Conservation (phyloP, 2,888 invertebrate genomes). For the Galeopsomyia nigrocyanea region DNA sequence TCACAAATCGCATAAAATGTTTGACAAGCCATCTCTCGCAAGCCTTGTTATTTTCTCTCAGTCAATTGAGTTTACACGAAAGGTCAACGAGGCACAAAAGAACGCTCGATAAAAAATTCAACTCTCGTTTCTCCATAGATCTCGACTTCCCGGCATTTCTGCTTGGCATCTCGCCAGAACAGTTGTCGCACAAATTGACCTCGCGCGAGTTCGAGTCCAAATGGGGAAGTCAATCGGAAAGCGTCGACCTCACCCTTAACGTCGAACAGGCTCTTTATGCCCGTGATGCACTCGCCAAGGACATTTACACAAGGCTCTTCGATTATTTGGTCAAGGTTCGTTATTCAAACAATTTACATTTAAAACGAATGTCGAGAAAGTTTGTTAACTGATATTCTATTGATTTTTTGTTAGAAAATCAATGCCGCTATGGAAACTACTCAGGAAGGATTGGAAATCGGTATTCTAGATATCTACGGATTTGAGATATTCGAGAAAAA, state of each 20-base stretch:
- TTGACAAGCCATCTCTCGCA: too few species aligned
- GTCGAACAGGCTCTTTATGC: slow-evolving; percentile 76
- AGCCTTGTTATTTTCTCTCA: too few species aligned
- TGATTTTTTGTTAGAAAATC: slow-evolving; percentile 70
- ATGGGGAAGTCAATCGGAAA: slow-evolving; percentile 77
- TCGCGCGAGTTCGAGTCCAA: slow-evolving; percentile 77
- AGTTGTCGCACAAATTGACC: slow-evolving; percentile 73
- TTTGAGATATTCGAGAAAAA: slow-evolving; percentile 80
- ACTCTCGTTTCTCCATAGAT: slow-evolving; percentile 65
- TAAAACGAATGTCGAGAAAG: not conserved
- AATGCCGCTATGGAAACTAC: slow-evolving; percentile 75
- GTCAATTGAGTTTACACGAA: too few species aligned
- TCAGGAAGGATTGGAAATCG: slow-evolving; percentile 70
- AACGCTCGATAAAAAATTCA: slow-evolving; percentile 12
- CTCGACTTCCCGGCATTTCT: slow-evolving; percentile 75
- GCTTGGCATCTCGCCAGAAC: slow-evolving; percentile 72
- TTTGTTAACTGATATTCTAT: not conserved
- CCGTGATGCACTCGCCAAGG: slow-evolving; percentile 77
- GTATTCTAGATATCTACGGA: slow-evolving; percentile 80
- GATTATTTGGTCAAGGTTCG: slow-evolving; percentile 74
- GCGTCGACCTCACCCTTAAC: slow-evolving; percentile 76
- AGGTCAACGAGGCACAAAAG: not conserved
- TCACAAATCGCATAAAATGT: too few species aligned
- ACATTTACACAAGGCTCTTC: slow-evolving; percentile 75
- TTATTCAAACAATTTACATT: not conserved